Percentiles rank a stretch among this genome's conserved stretches.
These are phyloP conservation scores for Drosophila engyochracea DNA, from an alignment of 2,888 invertebrate genomes.

Conservation along the genomic window DNA sequence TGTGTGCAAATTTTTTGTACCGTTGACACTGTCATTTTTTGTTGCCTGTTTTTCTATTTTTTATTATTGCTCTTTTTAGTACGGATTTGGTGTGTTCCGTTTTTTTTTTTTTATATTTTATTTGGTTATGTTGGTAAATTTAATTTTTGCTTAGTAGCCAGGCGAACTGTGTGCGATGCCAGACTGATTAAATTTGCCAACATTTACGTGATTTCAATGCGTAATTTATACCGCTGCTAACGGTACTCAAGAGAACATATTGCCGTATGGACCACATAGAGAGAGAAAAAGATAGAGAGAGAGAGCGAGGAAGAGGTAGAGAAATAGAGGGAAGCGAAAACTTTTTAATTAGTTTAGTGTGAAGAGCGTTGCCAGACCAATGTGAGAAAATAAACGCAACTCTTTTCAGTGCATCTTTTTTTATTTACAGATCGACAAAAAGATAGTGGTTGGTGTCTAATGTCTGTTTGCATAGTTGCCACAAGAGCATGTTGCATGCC, in stretches of 20 bases:
- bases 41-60: background rate
- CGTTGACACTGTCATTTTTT: slow-evolving; percentile 53
- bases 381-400: slow-evolving; percentile 11
- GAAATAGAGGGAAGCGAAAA: slow-evolving; percentile 22
- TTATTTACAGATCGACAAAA: slow-evolving; percentile 40
- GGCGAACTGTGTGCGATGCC: slow-evolving; percentile 61
- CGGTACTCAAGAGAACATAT: slow-evolving; percentile 9
- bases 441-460: slow-evolving; percentile 49
- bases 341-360: slow-evolving; percentile 77
- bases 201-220: slow-evolving; percentile 80
- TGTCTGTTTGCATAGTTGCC: slow-evolving; percentile 51
- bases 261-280: slow-evolving; percentile 51
- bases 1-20: slow-evolving; percentile 68
- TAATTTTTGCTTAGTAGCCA: slow-evolving; percentile 73
- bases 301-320: background rate
- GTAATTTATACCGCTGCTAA: slow-evolving; percentile 61
- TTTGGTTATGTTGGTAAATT: slow-evolving; percentile 76
- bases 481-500: slow-evolving; percentile 7
- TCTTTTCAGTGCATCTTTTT: slow-evolving; percentile 9
- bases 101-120: slow-evolving; percentile 40
- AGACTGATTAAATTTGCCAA: slow-evolving; percentile 75
- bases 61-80: slow-evolving; percentile 10
- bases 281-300: background rate
- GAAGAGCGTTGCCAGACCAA: slow-evolving; percentile 28
- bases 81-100: slow-evolving; percentile 7